Base-by-base conservation (phyloP, 1,140 invertebrate genomes). In the Papilio aristodemus region DNA sequence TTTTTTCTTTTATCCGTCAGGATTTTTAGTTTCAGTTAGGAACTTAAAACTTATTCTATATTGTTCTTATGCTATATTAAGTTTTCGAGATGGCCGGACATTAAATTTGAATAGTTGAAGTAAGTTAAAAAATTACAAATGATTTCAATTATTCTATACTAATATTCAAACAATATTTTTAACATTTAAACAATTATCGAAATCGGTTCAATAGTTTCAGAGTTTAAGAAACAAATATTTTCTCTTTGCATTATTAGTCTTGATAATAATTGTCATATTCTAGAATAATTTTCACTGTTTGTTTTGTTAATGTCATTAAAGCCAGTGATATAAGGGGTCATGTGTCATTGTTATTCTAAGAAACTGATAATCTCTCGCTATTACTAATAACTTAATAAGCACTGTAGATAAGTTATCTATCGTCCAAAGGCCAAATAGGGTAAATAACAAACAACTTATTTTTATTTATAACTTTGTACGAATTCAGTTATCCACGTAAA, bases 331-430 rank as follows among this genome's bases (percentile, higher is more conserved):
- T 36, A 50, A 32, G 36, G n/a, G 63, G 63, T 46, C 63, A 64
- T 43, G 43, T 66, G 63, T 66, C 63, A 66, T 50, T 46, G 63
- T 46, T 46, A 27, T 66, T 66, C 63, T 66, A 64, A 66, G 41
- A 36, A 66, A 36, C 14, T 25, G 32, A 46, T 50, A 66, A 32
- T 50, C 39, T 66, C 32, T 50, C 63, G 25, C 25, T 66, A 4
- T 50, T 66, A 50, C 63, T 66, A 50, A 50, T 66, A 66, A 66
- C 22, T 46, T 14, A 43, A 14, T 64, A 43, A 46, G 25, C 39
- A 63, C 14, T 39, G 11, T 63, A 36, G 10, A 43, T 43, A 11
- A 54, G 22, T 64, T 64, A 64, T 64, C 62, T 41, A 38, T 41
- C n/a, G n/a, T n/a, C n/a, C 6, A 41, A 64, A 27, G 39, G 22